These are phyloP conservation scores for Drosophila miranda DNA, from an alignment of 1,140 invertebrate species.

Conservation along the genomic window DNA sequence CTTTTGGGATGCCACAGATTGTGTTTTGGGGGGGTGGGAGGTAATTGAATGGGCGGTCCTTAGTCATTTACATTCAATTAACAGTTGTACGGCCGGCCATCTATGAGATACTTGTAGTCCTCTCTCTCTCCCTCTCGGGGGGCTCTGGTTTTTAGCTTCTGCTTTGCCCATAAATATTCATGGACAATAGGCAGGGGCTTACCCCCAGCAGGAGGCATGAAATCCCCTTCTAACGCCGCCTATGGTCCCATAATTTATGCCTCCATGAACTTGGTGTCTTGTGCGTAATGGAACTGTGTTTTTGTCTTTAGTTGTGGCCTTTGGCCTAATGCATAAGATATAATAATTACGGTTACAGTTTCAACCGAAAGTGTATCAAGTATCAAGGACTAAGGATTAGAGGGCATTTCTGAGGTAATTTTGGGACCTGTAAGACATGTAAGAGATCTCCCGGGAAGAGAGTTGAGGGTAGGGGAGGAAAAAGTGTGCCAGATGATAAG, in stretches of 20 bases:
- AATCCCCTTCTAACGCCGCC: constrained; percentile 1
- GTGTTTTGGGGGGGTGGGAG: background rate
- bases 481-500: too few species aligned
- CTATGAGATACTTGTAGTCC: constrained; percentile 43
- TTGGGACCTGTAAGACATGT: too few species aligned
- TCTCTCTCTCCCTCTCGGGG: too few species aligned
- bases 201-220: background rate
- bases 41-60: constrained; percentile 67
- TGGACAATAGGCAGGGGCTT: constrained; percentile 17
- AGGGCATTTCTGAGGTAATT: background rate
- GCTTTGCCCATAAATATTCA: constrained; percentile 35
- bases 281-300: constrained; percentile 40
- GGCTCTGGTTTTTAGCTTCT: constrained; percentile 6
- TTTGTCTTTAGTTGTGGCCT: constrained; percentile 34
- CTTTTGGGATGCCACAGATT: constrained; percentile 48
- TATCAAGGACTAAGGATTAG: constrained; percentile 17
- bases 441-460: too few species aligned
- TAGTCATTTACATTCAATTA: constrained; percentile 77
- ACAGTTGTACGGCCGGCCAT: constrained; percentile 62
- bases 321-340: constrained; percentile 45
- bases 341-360: constrained; percentile 12
- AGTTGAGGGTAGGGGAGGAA: too few species aligned
- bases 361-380: constrained; percentile 31
- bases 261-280: constrained; percentile 24
- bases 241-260: constrained; percentile 31